Conservation (phyloP, 2,113 vertebrate species). For the Leptodactylus fuscus region DNA sequence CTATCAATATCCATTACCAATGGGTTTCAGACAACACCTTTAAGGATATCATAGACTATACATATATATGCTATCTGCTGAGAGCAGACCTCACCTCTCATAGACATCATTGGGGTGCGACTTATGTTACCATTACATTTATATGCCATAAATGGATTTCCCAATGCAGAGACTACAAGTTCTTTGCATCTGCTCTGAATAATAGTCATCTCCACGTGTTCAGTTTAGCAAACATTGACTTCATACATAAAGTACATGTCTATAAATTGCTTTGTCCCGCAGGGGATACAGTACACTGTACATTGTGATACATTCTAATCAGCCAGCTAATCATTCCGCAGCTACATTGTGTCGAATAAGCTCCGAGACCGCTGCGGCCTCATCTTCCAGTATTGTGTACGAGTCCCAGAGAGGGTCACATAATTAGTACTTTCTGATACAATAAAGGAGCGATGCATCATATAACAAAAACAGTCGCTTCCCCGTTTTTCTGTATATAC, state of each 20-base stretch:
- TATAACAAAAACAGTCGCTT: not conserved
- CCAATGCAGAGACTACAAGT: too few species aligned
- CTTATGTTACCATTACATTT: too few species aligned
- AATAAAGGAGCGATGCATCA: constrained; percentile 24
- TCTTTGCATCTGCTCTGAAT: too few species aligned
- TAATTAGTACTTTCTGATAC: constrained; percentile 43
- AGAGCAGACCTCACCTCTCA: too few species aligned
- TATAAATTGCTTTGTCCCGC: not conserved
- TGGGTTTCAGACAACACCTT: too few species aligned
- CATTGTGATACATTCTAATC: constrained; percentile 34
- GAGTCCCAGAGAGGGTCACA: constrained; percentile 16
- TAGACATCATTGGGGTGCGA: too few species aligned
- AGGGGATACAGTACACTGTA: not conserved
- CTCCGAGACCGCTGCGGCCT: not conserved
- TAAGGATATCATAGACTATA: too few species aligned
- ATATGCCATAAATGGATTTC: too few species aligned
- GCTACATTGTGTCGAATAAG: constrained; percentile 4
- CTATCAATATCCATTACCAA: too few species aligned
- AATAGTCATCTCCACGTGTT: not conserved
- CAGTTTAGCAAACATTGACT: not conserved
- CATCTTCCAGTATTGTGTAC: not conserved
- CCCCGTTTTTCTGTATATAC: constrained; percentile 20
- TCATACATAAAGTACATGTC: not conserved
- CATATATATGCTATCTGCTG: too few species aligned
- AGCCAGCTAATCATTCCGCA: constrained; percentile 7